Percentiles rank a stretch among this genome's conserved stretches.
phyloP scores from a whole-genome alignment of 2,888 invertebrate genomes.

The Coenonympha glycerion region DNA sequence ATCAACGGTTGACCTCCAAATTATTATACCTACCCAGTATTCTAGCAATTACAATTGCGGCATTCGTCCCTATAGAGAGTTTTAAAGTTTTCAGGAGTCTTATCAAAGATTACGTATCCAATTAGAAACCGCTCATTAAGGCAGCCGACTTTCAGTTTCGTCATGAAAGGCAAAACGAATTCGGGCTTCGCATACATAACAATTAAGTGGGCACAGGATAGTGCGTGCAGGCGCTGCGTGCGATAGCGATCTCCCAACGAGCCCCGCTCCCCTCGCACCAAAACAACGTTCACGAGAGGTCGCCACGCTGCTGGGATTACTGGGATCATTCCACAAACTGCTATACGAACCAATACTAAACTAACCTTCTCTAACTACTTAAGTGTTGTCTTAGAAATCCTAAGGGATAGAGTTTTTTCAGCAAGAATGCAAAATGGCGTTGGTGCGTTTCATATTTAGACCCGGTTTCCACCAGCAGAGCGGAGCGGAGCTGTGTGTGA shows the following conservation, averaged over 20 bases:
- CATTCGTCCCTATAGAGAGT: background rate
- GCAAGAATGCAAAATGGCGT: too few species aligned
- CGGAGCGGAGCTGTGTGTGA: too few species aligned
- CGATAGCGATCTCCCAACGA: slow-evolving; percentile 71
- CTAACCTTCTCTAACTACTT: too few species aligned
- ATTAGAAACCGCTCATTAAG: slow-evolving; percentile 10
- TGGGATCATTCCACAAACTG: slow-evolving; percentile 2
- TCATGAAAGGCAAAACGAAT: slow-evolving; percentile 19
- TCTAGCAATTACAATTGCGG: too few species aligned
- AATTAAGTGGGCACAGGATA: slow-evolving; percentile 73
- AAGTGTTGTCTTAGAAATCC: too few species aligned
- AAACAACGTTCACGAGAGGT: slow-evolving; percentile 61
- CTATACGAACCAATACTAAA: too few species aligned
- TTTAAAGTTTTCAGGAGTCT: background rate
- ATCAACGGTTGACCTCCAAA: too few species aligned
- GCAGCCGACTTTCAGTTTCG: slow-evolving; percentile 16
- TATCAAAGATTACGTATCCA: slow-evolving; percentile 8
- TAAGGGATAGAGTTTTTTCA: too few species aligned
- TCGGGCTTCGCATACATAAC: slow-evolving; percentile 50
- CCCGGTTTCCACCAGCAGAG: too few species aligned
- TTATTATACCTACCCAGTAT: too few species aligned
- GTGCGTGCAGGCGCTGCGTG: slow-evolving; percentile 75
- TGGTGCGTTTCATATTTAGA: too few species aligned
- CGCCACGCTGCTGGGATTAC: background rate
- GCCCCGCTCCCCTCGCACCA: slow-evolving; percentile 46